Evolutionary conservation across 1,140 invertebrate species (phyloP).

Genomic region (Microplitis mediator): DNA sequence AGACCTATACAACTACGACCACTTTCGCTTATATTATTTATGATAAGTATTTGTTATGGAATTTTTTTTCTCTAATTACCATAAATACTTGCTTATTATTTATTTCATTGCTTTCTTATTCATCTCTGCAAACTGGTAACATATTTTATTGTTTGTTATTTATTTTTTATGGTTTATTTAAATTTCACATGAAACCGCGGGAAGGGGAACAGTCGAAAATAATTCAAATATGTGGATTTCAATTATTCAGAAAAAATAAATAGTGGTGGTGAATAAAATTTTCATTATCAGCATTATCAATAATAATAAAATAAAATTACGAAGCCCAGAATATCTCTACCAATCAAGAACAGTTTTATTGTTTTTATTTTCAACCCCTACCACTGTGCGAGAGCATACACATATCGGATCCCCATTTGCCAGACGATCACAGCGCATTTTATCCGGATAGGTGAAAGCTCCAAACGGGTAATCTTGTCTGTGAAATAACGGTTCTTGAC

Average conservation of each 20-base stretch:
- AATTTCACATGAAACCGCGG: too few species aligned
- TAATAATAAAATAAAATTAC: too few species aligned
- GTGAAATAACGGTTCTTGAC: conserved; percentile 43
- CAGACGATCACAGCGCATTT: conserved; percentile 5
- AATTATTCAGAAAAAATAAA: too few species aligned
- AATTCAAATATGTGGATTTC: too few species aligned
- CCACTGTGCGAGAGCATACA: background rate
- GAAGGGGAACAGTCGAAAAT: too few species aligned
- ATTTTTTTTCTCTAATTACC: background rate
- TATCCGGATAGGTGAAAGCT: background rate
- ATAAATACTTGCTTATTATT: background rate
- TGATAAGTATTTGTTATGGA: background rate
- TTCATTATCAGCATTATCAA: too few species aligned
- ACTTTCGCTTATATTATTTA: background rate
- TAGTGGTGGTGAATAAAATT: too few species aligned
- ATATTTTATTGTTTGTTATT: too few species aligned
- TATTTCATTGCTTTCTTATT: background rate
- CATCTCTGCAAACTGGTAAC: too few species aligned
- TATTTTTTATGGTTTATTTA: too few species aligned
- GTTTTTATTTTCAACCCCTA: background rate
- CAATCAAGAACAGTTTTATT: background rate
- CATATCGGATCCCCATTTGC: conserved; percentile 26
- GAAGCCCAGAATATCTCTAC: too few species aligned
- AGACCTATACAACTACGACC: background rate
- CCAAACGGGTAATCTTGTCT: conserved; percentile 18